Evolutionary conservation across 2,113 vertebrate genomes (phyloP), one percentile per base, ranked within the genome.

Genomic region (Caracal caracal): DNA sequence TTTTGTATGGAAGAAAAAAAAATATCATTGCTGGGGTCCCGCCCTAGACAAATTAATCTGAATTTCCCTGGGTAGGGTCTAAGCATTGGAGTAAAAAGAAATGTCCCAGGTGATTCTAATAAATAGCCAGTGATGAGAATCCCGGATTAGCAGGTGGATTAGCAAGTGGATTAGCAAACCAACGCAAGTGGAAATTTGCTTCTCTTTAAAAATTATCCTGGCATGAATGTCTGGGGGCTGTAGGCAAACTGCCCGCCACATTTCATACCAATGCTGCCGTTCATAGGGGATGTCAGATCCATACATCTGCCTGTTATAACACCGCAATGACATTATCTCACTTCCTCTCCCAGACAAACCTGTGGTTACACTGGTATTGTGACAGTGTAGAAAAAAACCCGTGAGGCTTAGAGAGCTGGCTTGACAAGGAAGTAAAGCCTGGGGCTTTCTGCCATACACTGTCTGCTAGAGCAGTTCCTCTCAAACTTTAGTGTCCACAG

Each of bases 1-100:
- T n/a, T n/a, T n/a, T n/a, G n/a, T n/a, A n/a, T n/a, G n/a, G n/a
- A n/a, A n/a, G n/a, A n/a, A n/a, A n/a, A 35, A 63, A 43, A 30
- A 71, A 12, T 26, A 17, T 5, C 9, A 28, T n/a, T 0, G 0
- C 65, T 15, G 22, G 7, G 20, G 15, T 1, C 33, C 9, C 0
- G 13, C 13, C 43, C 5, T 3, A 22, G 40, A 53, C 33, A 35
- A 65, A 96, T 33, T 9, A n/a, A 53, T 20, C 35, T 3, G 13
- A 33, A 65, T 40, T n/a, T 78, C 28, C 15, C 17, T 13, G 10
- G 59, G 10, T 12, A 56, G 53, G 17, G 63, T 3, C 10, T 20
- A 15, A 5, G 19, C 49, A 49, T 35, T 56, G 53, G 1, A 19
- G 19, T 56, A 70, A 70, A 70, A 93, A 92, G 22, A 78, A 66